Evolutionary conservation across 1,140 invertebrate genomes (phyloP).

Genomic region (Lamellibrachia luymesi): DNA sequence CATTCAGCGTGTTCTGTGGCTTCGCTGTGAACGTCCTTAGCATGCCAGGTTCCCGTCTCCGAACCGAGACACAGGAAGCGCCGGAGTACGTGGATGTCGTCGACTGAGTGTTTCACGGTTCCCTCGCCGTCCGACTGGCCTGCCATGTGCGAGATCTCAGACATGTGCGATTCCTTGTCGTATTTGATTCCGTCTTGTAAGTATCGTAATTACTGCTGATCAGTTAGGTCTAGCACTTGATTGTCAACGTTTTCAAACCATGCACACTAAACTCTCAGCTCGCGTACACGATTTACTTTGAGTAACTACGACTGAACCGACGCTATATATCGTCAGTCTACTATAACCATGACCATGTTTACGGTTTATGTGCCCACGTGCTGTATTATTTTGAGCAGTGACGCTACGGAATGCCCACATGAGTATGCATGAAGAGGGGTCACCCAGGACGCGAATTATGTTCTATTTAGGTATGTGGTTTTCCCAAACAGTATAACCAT

Average conservation of each 20-base stretch:
- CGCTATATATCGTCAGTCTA: neutral
- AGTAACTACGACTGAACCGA: neutral
- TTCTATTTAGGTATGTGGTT: neutral
- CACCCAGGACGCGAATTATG: too few species aligned
- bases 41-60: constrained; percentile 35
- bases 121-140: neutral
- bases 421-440: too few species aligned
- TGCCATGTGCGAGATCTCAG: neutral
- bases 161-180: neutral
- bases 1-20: neutral
- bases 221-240: neutral
- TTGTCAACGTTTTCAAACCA: neutral
- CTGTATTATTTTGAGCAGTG: neutral
- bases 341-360: neutral
- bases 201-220: neutral
- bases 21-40: neutral
- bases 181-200: neutral
- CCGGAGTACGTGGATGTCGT: constrained; percentile 45
- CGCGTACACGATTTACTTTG: neutral
- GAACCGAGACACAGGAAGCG: constrained; percentile 52
- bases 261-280: neutral
- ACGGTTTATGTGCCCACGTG: neutral
- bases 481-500: too few species aligned
- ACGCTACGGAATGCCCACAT: too few species aligned
- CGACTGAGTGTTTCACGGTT: constrained; percentile 26